Evolutionary conservation across 2,113 vertebrate genomes (phyloP), one percentile per base, ranked within the genome.

Genomic region (Callocephalon fimbriatum): DNA sequence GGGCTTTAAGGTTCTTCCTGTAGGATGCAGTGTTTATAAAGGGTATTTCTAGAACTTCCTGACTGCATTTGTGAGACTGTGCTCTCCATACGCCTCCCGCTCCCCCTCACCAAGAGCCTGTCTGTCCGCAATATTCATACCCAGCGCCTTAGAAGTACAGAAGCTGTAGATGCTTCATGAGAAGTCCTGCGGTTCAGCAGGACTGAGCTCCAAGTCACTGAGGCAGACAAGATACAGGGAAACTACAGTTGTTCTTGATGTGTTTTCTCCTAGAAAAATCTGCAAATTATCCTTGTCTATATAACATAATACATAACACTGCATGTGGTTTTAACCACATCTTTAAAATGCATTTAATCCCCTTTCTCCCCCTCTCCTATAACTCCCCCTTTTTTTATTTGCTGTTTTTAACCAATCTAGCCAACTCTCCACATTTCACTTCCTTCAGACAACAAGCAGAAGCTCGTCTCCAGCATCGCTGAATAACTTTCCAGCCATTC

Each of bases 41-140:
- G 73, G 88, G 94, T 97, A 95, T 96, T 97, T 93, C 91, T 91
- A 96, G 95, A 96, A 93, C 88, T 96, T 97, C 90, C 94, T 92
- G 94, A 59, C 23, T 68, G 62, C 44, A 23, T 56, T 58, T 88
- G 93, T 63, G 74, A 84, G 93, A 72, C 16, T 1, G 0, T 2
- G 51, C 63, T 92, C 88, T 19, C 44, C 3, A 2, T 37, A 50
- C 0, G 10, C 62, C 71, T 89, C 48, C 44, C 38, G 70, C 18
- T 90, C 74, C 67, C 17, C 63, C 65, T 38, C 40, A 18, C 6
- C 44, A 18, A 38, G 50, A 68, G 87, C 25, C 63, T 47, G n/a
- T 16, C 35, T 38, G 23, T 54, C 74, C 6, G 1, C 17, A n/a
- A 0, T 7, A 37, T 62, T 63, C 56, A 29, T 5, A 50, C 13